Conservation (phyloP, 2,888 invertebrate species). For the Eristalis pertinax region DNA sequence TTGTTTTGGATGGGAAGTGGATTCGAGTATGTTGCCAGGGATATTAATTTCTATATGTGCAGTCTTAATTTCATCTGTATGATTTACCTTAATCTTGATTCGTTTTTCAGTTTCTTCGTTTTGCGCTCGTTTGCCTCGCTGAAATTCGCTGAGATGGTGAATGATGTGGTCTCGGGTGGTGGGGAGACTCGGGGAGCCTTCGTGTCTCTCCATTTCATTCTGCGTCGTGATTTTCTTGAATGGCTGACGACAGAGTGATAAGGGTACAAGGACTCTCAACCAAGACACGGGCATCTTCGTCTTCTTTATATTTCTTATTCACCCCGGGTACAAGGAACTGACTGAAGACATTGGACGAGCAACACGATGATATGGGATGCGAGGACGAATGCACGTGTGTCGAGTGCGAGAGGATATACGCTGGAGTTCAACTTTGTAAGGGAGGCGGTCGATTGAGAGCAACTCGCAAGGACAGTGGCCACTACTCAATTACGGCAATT, state of each 20-base stretch:
- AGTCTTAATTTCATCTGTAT: constrained; percentile 48
- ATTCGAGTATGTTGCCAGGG: constrained; percentile 12
- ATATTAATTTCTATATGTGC: constrained; percentile 43
- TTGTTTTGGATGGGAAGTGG: background rate
- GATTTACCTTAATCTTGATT: constrained; percentile 55
- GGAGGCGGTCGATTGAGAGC: too few species aligned
- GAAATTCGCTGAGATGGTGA: constrained; percentile 17
- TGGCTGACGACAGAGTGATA: constrained; percentile 20
- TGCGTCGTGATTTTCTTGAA: constrained; percentile 35
- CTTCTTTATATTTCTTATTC: background rate
- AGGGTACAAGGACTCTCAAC: constrained; percentile 40
- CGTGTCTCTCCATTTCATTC: constrained; percentile 12
- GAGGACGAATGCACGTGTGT: background rate
- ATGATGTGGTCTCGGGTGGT: constrained; percentile 13
- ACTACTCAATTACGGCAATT: too few species aligned
- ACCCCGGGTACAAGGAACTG: background rate
- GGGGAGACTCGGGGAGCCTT: background rate
- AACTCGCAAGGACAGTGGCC: too few species aligned
- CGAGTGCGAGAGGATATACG: background rate
- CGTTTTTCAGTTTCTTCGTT: constrained; percentile 1
- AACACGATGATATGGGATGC: background rate
- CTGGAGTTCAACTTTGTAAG: constrained; percentile 1
- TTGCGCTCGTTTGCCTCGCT: background rate
- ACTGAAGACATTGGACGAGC: constrained; percentile 14
- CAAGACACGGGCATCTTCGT: constrained; percentile 6